Conservation (phyloP, 2,113 vertebrate genomes). For the Dendropsophus ebraccatus region DNA sequence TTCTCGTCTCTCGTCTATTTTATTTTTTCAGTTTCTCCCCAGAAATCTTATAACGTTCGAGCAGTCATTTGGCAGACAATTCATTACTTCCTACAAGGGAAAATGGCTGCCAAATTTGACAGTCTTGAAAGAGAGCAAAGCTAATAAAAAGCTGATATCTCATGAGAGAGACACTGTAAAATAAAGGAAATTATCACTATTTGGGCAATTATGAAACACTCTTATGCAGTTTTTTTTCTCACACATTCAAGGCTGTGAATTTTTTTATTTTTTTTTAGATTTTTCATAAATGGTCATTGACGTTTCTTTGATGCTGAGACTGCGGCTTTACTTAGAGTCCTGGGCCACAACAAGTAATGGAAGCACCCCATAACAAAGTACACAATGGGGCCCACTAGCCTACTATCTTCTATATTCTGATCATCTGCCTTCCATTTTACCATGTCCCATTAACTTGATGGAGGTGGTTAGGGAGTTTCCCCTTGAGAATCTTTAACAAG, state of each 20-base stretch:
- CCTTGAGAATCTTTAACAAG: no score
- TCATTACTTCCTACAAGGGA: conserved; percentile 30
- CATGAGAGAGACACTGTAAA: conserved; percentile 22
- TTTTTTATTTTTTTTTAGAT: no score
- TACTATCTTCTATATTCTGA: no score
- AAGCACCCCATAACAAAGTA: no score
- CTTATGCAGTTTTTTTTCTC: background rate
- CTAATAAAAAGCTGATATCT: conserved; percentile 23
- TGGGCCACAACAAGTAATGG: no score
- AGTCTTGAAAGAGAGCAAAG: conserved; percentile 13
- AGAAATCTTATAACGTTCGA: conserved; percentile 29
- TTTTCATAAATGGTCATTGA: no score
- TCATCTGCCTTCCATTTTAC: no score
- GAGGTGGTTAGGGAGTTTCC: no score
- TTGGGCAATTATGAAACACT: background rate
- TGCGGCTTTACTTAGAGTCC: no score
- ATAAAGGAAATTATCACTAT: conserved; percentile 43
- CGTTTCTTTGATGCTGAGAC: no score
- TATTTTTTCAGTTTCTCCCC: conserved; percentile 27
- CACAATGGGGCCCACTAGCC: no score
- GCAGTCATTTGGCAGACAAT: conserved; percentile 36
- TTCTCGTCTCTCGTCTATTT: conserved; percentile 15
- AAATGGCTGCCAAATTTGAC: conserved; percentile 53
- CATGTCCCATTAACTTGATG: no score
- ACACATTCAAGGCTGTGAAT: background rate